Evolutionary conservation across 2,113 vertebrate species (phyloP), one percentile per base, ranked within the genome.

Genomic region (Ciconia maguari): DNA sequence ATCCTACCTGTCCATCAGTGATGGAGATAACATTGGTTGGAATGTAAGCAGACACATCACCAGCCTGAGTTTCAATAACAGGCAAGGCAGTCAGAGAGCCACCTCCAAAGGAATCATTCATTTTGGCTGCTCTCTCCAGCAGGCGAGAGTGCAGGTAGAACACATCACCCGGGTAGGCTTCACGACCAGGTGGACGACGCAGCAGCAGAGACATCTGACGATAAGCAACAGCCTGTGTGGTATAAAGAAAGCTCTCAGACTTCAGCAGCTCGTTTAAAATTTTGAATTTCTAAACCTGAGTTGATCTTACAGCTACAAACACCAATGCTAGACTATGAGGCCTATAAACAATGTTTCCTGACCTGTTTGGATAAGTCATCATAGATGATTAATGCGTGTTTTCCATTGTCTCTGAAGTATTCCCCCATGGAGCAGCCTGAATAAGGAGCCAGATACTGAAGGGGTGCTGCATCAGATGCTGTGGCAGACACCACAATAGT

Each of bases 281-380:
- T 7, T 0, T 7, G 3, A 1, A 15, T 32, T 70, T 44, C 48
- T 70, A 22, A 55, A 58, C 16, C 6, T 4, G 3, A 62, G 7
- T 16, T 16, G 16, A 8, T 52, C 32, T 68, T 22, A 68, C 4
- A 18, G 54, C 27, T 58, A 76, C 32, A 60, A 44, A 69, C 21
- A 61, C 6, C 52, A 62, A 19, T 2, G 7, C 17, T 29, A 58
- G 30, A 38, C 26, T 24, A 20, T 1, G 0, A 84, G 2, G 14
- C 9, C 22, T 25, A 58, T 9, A 41, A 55, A 21, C 17, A 24
- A 29, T 7, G 26, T 41, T 18, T 52, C 51, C 94, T 96, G 42
- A 99, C 99, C 99, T 99, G 99, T 92, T 99, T 99, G 96, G 99
- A 99, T 96, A 99, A 98, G 96, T 99, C 99, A 3, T 99, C 99